Conservation (phyloP, 2,113 vertebrate species). For the Monarcha castaneiventris region DNA sequence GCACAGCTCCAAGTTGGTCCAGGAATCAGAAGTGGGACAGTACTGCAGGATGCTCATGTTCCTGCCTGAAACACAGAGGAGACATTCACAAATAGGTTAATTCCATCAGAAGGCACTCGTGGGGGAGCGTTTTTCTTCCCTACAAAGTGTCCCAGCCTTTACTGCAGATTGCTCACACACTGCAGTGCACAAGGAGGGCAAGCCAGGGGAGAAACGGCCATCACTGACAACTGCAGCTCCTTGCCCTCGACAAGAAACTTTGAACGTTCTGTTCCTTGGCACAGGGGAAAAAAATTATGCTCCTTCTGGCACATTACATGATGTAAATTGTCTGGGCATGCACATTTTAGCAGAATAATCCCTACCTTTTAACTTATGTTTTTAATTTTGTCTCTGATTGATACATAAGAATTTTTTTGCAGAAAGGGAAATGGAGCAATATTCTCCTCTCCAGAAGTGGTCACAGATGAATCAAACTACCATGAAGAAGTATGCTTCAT, state of each 20-base stretch:
- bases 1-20: slow-evolving; percentile 84
- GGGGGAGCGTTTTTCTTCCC: not conserved
- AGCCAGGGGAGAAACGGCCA: not conserved
- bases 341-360: not conserved
- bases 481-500: not conserved
- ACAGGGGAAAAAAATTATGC: not conserved
- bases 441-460: not conserved
- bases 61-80: slow-evolving; percentile 78
- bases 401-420: not conserved
- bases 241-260: not conserved
- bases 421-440: not conserved
- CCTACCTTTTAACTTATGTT: not conserved
- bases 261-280: not conserved
- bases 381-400: not conserved
- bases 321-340: not conserved
- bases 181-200: not conserved
- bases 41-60: slow-evolving; percentile 90
- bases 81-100: not conserved
- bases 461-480: not conserved
- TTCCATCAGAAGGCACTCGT: not conserved
- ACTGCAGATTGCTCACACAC: not conserved
- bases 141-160: not conserved
- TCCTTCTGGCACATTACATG: not conserved
- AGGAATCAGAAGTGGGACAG: slow-evolving; percentile 85
- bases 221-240: not conserved